phyloP scores from a whole-genome alignment of 2,113 vertebrate genomes.

The Scomber japonicus region DNA sequence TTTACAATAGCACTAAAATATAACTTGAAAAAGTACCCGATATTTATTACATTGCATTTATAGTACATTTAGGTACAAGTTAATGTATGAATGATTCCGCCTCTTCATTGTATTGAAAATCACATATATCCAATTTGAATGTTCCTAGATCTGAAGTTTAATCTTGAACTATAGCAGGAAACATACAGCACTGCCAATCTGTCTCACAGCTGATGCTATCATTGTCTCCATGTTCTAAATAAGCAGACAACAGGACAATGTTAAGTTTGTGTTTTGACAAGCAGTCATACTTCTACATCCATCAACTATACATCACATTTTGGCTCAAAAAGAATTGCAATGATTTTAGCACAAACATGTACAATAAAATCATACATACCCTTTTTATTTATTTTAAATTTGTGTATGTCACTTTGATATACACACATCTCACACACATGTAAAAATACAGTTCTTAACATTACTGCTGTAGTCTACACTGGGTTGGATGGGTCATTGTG shows the following conservation, averaged over 20 bases:
- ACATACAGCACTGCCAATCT: too few species aligned
- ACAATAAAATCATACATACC: neutral
- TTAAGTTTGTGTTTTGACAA: slow-evolving; percentile 20
- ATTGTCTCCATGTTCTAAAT: neutral
- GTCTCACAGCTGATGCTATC: neutral
- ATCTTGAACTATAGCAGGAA: neutral
- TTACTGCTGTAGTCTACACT: neutral
- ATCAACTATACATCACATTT: neutral
- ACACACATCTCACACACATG: neutral
- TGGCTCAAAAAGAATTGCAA: neutral
- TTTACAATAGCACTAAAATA: too few species aligned
- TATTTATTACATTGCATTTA: neutral
- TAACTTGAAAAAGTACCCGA: too few species aligned
- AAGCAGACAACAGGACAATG: neutral
- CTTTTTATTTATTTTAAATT: too few species aligned
- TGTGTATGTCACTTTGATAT: too few species aligned
- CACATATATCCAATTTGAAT: too few species aligned
- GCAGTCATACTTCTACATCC: neutral
- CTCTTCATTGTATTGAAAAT: too few species aligned
- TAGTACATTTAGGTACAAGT: neutral
- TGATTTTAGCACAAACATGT: neutral
- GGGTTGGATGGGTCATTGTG: neutral
- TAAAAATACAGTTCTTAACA: neutral
- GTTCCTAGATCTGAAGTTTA: neutral
- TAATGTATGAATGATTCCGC: too few species aligned